Conservation (phyloP, 2,113 vertebrate genomes). For the Fulmarus glacialis region DNA sequence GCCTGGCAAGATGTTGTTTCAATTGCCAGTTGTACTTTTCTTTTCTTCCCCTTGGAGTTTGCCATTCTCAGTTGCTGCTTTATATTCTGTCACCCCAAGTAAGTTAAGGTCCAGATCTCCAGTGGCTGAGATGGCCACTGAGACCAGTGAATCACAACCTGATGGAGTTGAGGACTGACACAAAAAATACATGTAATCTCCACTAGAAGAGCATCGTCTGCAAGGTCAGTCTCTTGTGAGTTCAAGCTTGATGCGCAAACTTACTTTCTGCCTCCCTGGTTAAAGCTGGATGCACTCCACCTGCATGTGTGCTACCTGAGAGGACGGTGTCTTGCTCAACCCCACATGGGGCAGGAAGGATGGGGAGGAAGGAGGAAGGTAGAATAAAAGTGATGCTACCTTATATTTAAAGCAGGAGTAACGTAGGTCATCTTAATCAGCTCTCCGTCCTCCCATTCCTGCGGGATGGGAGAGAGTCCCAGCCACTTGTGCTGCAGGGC, state of each 20-base stretch:
- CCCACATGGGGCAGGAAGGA: background rate
- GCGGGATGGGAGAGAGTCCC: accelerated
- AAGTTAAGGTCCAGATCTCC: background rate
- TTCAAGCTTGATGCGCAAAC: background rate
- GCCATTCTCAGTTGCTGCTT: background rate
- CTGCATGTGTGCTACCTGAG: background rate
- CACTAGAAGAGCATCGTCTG: background rate
- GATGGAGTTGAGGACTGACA: background rate
- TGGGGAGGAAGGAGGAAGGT: background rate
- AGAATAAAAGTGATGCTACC: background rate
- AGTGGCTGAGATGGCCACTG: background rate
- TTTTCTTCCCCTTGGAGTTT: background rate
- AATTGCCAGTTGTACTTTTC: background rate
- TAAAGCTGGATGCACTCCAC: background rate
- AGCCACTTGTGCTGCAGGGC: accelerated
- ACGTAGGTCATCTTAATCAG: background rate
- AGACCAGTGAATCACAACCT: accelerated
- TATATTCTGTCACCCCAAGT: background rate
- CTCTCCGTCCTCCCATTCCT: background rate
- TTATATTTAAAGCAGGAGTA: background rate
- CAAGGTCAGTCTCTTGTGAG: background rate
- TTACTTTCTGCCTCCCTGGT: background rate
- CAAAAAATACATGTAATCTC: accelerated
- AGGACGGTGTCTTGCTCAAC: background rate
- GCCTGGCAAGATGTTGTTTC: background rate